Conservation (phyloP, 2,113 vertebrate species). For the Chionomys nivalis region DNA sequence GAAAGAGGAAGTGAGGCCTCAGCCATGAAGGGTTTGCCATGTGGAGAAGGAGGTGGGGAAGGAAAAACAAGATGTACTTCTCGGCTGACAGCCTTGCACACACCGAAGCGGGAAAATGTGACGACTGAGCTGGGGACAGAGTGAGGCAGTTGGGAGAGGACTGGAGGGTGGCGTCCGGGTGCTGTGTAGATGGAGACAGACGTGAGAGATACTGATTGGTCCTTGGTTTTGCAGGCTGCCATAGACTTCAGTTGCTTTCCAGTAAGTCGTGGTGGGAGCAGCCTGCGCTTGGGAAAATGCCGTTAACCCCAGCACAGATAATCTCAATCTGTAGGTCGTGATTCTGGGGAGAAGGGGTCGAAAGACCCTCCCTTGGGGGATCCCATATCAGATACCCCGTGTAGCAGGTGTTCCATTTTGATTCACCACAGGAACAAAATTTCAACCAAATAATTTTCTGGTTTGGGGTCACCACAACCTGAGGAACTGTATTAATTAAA, state of each 20-base stretch:
- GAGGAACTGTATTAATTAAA: background rate
- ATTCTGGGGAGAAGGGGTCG: background rate
- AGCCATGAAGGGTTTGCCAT: background rate
- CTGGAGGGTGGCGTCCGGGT: background rate
- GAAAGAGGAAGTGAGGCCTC: conserved; percentile 56
- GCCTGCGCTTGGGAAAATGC: background rate
- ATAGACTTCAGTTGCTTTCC: background rate
- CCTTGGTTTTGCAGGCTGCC: background rate
- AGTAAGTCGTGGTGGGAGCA: background rate
- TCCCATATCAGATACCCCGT: background rate
- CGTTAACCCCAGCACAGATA: background rate
- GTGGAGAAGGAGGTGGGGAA: background rate
- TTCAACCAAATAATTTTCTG: background rate
- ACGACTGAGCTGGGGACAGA: background rate
- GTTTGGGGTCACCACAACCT: background rate
- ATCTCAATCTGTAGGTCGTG: background rate
- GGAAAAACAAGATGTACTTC: background rate
- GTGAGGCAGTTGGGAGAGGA: background rate
- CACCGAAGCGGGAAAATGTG: background rate
- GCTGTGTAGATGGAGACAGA: background rate
- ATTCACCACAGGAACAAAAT: background rate
- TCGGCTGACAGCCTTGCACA: background rate
- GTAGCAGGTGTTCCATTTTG: background rate
- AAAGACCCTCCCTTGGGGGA: background rate
- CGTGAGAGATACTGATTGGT: background rate